A percentile compares a stretch with the other conserved stretches of the same genome.
Conservation (phyloP, 2,888 invertebrate genomes). For the Salticus scenicus region DNA sequence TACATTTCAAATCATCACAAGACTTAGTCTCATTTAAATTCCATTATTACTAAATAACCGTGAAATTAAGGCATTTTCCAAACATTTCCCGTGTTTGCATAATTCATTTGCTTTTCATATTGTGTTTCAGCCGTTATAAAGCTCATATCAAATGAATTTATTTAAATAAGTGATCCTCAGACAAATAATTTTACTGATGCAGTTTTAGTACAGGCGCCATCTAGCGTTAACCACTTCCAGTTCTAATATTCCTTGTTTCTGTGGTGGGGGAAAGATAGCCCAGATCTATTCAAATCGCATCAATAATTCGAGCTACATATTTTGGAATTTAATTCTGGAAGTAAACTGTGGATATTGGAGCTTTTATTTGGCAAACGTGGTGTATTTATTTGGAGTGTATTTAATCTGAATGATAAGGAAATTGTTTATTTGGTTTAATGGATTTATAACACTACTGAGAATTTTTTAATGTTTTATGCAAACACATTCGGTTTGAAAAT, state of each 20-base stretch:
- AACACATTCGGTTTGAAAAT: too few relatives aligned
- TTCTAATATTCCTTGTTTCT: background rate
- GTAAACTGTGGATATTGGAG: background rate
- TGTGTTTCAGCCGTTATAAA: conserved; percentile 9
- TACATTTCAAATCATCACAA: background rate
- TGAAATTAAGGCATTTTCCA: conserved; percentile 6
- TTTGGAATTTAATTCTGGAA: background rate
- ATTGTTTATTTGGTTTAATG: too few relatives aligned
- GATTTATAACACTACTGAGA: too few relatives aligned
- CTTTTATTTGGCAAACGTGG: too few relatives aligned
- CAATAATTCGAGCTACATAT: background rate
- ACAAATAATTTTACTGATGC: background rate
- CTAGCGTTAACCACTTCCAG: conserved; percentile 1
- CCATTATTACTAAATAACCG: background rate
- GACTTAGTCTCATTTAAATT: background rate
- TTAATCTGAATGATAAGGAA: too few relatives aligned
- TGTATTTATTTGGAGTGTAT: too few relatives aligned
- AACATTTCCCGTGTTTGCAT: conserved; percentile 6
- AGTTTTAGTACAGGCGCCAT: background rate
- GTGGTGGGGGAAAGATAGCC: background rate
- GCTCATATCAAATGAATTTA: conserved; percentile 16
- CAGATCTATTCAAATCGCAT: background rate
- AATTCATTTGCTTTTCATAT: conserved; percentile 15
- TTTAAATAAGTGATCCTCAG: background rate
- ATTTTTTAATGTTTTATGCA: too few relatives aligned